These are phyloP conservation scores for Phortica magna DNA, from an alignment of 2,888 invertebrate genomes.

Conservation along the genomic window DNA sequence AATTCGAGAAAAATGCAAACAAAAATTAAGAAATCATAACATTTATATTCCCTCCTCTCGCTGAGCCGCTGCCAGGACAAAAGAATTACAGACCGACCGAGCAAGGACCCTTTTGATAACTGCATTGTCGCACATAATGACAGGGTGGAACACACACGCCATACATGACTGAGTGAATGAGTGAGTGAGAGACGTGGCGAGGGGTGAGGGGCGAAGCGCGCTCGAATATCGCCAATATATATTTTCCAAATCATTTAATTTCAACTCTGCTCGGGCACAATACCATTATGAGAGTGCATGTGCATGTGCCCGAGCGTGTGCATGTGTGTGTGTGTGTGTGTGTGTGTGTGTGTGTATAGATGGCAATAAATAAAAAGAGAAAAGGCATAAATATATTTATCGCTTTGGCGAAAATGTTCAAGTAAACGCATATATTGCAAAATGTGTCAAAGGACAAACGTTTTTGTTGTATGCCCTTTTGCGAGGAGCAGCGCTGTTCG, in stretches of 20 bases:
- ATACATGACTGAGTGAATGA: too few relatives aligned
- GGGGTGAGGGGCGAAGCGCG: background rate
- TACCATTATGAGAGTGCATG: background rate
- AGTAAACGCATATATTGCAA: conserved; percentile 3
- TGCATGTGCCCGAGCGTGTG: background rate
- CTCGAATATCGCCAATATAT: background rate
- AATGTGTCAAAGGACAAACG: background rate
- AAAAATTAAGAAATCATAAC: conserved; percentile 75
- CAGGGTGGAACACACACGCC: conserved; percentile 64
- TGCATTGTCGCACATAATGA: conserved; percentile 52
- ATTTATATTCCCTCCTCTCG: conserved; percentile 67
- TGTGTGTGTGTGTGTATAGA: background rate
- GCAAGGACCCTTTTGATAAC: conserved; percentile 23
- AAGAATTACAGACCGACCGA: conserved; percentile 9
- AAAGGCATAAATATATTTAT: background rate
- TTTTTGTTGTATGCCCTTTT: background rate
- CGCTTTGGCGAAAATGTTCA: background rate
- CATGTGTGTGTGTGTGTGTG: conserved; percentile 4
- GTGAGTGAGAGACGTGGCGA: background rate
- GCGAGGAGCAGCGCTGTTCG: background rate
- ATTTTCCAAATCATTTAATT: background rate
- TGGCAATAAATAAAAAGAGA: background rate
- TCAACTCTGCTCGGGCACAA: background rate
- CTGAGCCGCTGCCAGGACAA: conserved; percentile 33
- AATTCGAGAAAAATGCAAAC: conserved; percentile 71